Percentiles rank a stretch among this genome's conserved stretches.
phyloP scores from a whole-genome alignment of 2,888 invertebrate genomes.

The Atrina japonica region DNA sequence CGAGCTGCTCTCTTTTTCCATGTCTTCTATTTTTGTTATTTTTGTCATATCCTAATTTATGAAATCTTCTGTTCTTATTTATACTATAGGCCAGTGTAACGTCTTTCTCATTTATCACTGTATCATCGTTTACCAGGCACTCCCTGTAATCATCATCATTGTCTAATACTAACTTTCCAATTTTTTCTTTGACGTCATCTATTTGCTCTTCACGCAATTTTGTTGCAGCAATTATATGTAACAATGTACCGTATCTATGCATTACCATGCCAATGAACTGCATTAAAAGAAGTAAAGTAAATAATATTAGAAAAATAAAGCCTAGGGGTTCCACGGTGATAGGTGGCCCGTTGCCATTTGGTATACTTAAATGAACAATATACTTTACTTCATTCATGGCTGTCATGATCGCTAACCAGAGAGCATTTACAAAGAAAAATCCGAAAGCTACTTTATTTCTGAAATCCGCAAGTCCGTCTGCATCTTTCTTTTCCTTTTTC shows the following conservation, averaged over 20 bases:
- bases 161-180: not conserved
- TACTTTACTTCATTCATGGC: slow-evolving; percentile 57
- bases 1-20: too few species aligned
- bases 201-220: slow-evolving; percentile 23
- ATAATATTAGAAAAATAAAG: slow-evolving; percentile 53
- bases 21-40: too few species aligned
- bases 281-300: slow-evolving; percentile 51
- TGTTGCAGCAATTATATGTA: slow-evolving; percentile 56
- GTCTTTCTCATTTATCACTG: too few species aligned
- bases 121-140: not conserved
- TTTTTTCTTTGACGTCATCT: not conserved
- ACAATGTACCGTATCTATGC: slow-evolving; percentile 56
- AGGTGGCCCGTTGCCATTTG: slow-evolving; percentile 4
- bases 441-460: slow-evolving; percentile 87
- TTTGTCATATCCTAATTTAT: too few species aligned
- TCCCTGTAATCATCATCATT: not conserved
- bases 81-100: too few species aligned
- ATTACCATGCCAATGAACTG: slow-evolving; percentile 58
- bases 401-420: slow-evolving; percentile 92
- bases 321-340: slow-evolving; percentile 53
- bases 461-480: slow-evolving; percentile 88
- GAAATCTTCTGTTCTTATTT: too few species aligned
- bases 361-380: slow-evolving; percentile 40
- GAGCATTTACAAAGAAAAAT: slow-evolving; percentile 98
- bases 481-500: slow-evolving; percentile 30